Base-by-base conservation (phyloP, 2,888 invertebrate genomes). In the Ornithoptera alexandrae region DNA sequence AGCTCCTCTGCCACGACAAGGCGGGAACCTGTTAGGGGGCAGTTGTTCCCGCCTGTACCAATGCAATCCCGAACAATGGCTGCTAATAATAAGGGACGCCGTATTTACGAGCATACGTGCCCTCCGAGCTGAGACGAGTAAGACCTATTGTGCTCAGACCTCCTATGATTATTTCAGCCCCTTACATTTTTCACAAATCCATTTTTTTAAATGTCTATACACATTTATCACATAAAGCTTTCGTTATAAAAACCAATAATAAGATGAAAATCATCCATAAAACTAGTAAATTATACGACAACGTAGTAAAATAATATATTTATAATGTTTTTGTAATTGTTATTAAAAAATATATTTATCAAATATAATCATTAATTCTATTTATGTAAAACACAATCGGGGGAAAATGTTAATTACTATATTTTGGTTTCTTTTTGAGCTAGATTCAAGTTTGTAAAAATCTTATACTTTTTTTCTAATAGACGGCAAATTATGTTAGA, bases 51-150 rank as follows among this genome's bases (percentile, higher is more conserved):
- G 88, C 87, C 86, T 81, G 88, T 91, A 89, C 90, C 78, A 74
- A 77, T 78, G 83, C 87, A 83, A 83, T 83, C 79, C 83, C 83
- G 87, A 91, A 92, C 92, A 92, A 92, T 92, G 86, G 88, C 80
- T 81, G 85, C 88, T 92, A 91, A 92, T 92, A 92, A 92, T 90
- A 91, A 90, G 88, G 87, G 83, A 87, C 88, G 85, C 83, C 85
- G 89, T 90, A 91, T 92, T 92, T 92, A 92, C 87, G 92, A 90
- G 82, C 88, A 88, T 90, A 92, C 91, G 92, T 92, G 92, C 91
- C 85, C 84, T 86, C 83, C 78, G 81, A 84, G 84, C 85, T 84
- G 84, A 84, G 90, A 90, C 88, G 89, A 86, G 86, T 86, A 81
- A 85, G 83, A 82, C 84, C 90, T 88, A 92, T 92, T 92, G 92